These are phyloP conservation scores for Xenops minutus DNA, from an alignment of 2,797 vertebrate genomes.

Conservation along the genomic window DNA sequence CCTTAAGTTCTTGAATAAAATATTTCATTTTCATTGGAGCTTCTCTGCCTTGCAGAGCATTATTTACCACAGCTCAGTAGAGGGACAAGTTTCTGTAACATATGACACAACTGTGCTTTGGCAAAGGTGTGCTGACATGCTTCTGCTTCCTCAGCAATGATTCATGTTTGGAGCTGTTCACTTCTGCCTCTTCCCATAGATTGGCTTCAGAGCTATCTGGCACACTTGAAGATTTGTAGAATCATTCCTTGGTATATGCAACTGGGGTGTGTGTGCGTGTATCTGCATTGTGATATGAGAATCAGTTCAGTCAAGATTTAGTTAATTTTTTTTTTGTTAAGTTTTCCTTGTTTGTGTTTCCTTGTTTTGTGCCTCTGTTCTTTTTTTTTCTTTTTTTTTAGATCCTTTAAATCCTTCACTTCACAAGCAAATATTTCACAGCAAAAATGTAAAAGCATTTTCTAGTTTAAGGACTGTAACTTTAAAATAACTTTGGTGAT, in stretches of 20 bases:
- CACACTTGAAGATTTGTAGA: neutral
- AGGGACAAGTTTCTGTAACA: neutral
- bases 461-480: neutral
- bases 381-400: neutral
- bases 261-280: rapidly evolving
- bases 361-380: neutral
- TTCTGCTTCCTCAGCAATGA: neutral
- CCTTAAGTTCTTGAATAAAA: neutral
- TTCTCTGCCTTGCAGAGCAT: neutral
- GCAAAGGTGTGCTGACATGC: neutral
- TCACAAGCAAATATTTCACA: neutral
- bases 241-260: neutral
- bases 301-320: neutral
- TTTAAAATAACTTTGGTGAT: neutral
- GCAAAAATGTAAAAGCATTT: neutral
- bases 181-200: neutral
- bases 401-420: neutral
- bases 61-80: neutral
- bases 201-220: neutral
- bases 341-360: neutral
- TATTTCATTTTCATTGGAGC: neutral
- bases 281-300: neutral
- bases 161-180: neutral
- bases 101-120: neutral
- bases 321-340: rapidly evolving